Evolutionary conservation across 2,797 vertebrate genomes (phyloP).

Genomic region (Glossophaga mutica): DNA sequence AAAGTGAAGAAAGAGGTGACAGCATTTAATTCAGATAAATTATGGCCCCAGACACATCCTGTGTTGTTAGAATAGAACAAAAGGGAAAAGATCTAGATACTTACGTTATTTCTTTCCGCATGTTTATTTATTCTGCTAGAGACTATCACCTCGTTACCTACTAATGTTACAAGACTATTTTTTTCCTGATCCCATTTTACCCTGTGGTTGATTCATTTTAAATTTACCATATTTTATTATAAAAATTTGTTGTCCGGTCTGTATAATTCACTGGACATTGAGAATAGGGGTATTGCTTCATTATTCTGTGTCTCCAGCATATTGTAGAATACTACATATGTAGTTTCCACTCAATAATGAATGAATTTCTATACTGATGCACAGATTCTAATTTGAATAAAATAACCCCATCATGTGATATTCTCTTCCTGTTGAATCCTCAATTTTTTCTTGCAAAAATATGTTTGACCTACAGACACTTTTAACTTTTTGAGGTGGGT

Average conservation of each 20-base stretch:
- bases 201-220: not conserved
- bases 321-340: not conserved
- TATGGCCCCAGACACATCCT: not conserved
- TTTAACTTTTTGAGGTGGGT: not conserved
- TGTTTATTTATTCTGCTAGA: not conserved
- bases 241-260: not conserved
- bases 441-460: not conserved
- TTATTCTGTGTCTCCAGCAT: not conserved
- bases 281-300: not conserved
- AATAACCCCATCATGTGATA: not conserved
- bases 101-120: not conserved
- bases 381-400: not conserved
- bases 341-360: not conserved
- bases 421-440: not conserved
- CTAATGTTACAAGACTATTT: not conserved
- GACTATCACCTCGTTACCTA: not conserved
- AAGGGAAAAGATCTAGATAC: not conserved
- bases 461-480: not conserved
- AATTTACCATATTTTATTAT: not conserved
- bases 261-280: not conserved
- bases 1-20: not conserved
- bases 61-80: not conserved
- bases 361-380: not conserved
- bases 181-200: not conserved
- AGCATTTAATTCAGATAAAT: not conserved